Evolutionary conservation across 2,113 vertebrate genomes (phyloP).

Genomic region (Zosterops japonicus): DNA sequence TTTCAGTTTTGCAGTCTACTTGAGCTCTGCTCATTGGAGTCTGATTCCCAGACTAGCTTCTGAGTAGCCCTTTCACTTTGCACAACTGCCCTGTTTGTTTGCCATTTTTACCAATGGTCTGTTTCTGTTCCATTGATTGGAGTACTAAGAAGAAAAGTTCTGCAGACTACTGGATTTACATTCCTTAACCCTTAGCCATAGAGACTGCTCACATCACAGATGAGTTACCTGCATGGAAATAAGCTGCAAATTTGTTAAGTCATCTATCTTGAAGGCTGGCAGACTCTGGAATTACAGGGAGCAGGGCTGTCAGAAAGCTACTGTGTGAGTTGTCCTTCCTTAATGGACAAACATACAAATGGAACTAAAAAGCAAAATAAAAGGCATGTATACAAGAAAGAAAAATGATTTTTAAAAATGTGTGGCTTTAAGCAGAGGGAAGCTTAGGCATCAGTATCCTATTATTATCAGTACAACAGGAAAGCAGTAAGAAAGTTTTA

Average conservation of each 20-base stretch:
- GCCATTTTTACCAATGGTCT: background rate
- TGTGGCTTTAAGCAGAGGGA: background rate
- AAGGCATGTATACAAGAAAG: background rate
- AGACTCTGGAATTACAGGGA: background rate
- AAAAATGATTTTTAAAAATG: background rate
- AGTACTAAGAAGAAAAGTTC: background rate
- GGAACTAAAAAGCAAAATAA: background rate
- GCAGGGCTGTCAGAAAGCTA: background rate
- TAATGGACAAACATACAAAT: background rate
- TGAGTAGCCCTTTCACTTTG: background rate
- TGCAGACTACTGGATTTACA: background rate
- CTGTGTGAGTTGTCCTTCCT: background rate
- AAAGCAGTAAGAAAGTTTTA: background rate
- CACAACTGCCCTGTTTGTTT: background rate
- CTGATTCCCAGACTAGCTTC: background rate
- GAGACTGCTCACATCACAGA: background rate
- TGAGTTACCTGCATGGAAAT: background rate
- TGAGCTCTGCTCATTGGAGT: background rate
- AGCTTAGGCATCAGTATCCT: background rate
- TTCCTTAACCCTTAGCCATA: background rate
- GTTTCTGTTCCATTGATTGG: background rate
- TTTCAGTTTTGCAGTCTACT: background rate
- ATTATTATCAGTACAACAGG: background rate
- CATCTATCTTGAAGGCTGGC: background rate
- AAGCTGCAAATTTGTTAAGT: background rate